Base-by-base conservation (phyloP, 2,888 invertebrate genomes). In the Tanypteryx hageni region DNA sequence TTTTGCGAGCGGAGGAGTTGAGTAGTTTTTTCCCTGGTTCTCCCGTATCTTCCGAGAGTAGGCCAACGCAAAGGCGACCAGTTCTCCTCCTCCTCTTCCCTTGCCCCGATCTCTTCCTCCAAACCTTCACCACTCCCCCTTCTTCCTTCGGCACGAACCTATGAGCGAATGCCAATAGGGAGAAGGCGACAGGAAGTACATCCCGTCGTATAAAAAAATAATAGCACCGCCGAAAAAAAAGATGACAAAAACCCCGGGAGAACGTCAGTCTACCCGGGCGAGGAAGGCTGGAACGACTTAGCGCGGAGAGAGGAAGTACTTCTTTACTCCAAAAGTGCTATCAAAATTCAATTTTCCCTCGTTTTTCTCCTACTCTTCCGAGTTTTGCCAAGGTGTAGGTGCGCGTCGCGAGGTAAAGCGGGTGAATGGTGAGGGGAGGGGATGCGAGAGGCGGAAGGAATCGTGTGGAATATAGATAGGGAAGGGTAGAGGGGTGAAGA, bases 301-400 rank as follows among this genome's bases (percentile, higher is more conserved):
- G 76, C 27, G 10, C 22, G 1, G 76, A 27, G 27, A 11, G 76
- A 27, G 27, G 76, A 76, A 76, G 76, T 76, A 76, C 76, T 27
- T 13, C 76, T 27, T 13, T 76, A 76, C 76, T 76, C 22, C 22
- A 76, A 76, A 76, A 76, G 76, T 76, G 76, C 76, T 27, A 76
- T 76, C 76, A 76, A 76, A 76, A 76, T 76, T 76, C 76, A 76
- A 76, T 76, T 76, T 76, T 22, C 76, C 10, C 76, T n/a, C 11
- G 76, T 76, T 76, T 27, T 76, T 76, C 22, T 76, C 18, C 22
- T 27, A 22, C 27, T 18, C 76, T 22, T 4, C n/a, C 76, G 27
- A 76, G 76, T 76, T 76, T 76, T 76, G 76, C 76, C 64, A 18
- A 9, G 18, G 64, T 27, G 76, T 27, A 76, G n/a, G 10, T 27